These are phyloP conservation scores for Acronicta aceris DNA, from an alignment of 2,888 invertebrate species.

Conservation along the genomic window DNA sequence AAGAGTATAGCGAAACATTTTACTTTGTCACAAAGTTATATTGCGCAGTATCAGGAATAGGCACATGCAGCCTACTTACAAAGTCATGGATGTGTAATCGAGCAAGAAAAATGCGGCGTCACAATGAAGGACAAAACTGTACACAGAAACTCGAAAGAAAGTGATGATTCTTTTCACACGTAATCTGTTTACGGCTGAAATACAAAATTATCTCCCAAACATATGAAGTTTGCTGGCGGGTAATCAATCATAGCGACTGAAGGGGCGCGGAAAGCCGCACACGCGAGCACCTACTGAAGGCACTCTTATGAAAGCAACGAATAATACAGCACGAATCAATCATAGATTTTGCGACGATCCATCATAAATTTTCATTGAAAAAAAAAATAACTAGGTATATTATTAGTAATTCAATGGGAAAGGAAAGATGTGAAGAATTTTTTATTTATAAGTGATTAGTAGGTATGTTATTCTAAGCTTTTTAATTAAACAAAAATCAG, in stretches of 20 bases:
- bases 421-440: constrained; percentile 1
- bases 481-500: neutral
- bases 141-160: constrained; percentile 66
- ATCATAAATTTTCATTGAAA: constrained; percentile 86
- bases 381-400: constrained; percentile 56
- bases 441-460: neutral
- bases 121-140: constrained; percentile 75
- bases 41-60: constrained; percentile 16
- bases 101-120: constrained; percentile 74
- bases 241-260: constrained; percentile 85
- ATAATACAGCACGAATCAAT: constrained; percentile 88
- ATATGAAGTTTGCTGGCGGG: constrained; percentile 86
- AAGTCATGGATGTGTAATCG: constrained; percentile 63
- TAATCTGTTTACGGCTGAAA: constrained; percentile 88
- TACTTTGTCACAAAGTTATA: constrained; percentile 11
- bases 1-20: constrained; percentile 26
- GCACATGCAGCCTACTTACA: constrained; percentile 25
- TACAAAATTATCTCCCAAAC: constrained; percentile 88
- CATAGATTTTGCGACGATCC: constrained; percentile 88
- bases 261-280: constrained; percentile 83
- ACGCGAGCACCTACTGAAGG: constrained; percentile 80
- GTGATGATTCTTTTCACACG: constrained; percentile 84
- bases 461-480: neutral
- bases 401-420: constrained; percentile 57
- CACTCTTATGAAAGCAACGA: constrained; percentile 85